Base-by-base conservation (phyloP, 2,888 invertebrate species). In the Drosophila emarginata region DNA sequence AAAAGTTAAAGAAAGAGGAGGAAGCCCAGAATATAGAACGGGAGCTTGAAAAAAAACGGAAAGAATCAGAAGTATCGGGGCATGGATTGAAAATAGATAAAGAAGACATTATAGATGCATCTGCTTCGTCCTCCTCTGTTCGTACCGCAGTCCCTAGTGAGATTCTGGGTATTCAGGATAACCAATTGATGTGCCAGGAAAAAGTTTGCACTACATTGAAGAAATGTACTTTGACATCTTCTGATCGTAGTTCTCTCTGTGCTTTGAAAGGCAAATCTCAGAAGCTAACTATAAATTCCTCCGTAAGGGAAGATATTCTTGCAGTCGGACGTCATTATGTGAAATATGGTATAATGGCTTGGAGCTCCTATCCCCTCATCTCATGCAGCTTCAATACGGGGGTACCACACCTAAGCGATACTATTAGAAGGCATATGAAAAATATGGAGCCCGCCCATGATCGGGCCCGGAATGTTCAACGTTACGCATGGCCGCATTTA, bases 401-500 rank as follows among this genome's bases (percentile, higher is more conserved):
- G 2, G 37, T 76, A 4, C 1, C 9, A 0, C 2, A 0, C 12
- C 26, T 76, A 0, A 3, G 39, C 2, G 0, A 4, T 0, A 0
- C 0, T 0, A 62, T 78, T 4, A 53, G 23, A 11, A 0, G 1
- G 0, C 23, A 5, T 0, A 72, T 78, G 72, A 9, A 5, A 0
- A 0, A 5, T 0, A 4, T 65, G 2, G 9, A 1, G 1, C 12
- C 0, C n/a, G 57, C 36, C 0, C 1, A 26, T 7, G 4, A 0
- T 0, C 59, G 37, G 0, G 76, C 74, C 5, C 52, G 4, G 5
- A 21, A 64, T 4, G 12, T 70, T 1, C 82, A 80, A 15, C 64
- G 76, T 2, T 78, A n/a, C 52, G 66, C 78, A 37, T 80, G 80
- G 80, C 58, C 74, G 0, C 82, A 82, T 53, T 37, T 56, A 1